These are phyloP conservation scores for Eublepharis macularius DNA, from an alignment of 2,113 vertebrate genomes.

Conservation along the genomic window DNA sequence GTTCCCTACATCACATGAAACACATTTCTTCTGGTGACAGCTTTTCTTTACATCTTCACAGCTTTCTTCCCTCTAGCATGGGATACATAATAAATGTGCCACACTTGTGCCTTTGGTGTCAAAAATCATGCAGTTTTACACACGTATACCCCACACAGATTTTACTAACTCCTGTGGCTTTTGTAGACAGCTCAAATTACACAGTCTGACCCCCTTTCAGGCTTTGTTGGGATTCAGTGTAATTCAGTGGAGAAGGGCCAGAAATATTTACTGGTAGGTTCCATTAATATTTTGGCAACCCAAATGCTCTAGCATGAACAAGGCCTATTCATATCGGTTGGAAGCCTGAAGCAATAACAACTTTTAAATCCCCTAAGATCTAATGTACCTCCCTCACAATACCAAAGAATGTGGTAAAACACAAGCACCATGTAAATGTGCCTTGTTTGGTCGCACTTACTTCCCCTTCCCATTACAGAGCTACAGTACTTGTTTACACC, in stretches of 20 bases:
- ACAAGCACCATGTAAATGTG: not conserved
- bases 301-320: not conserved
- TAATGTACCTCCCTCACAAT: not conserved
- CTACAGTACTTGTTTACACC: not conserved
- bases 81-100: not conserved
- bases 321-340: not conserved
- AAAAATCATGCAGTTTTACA: not conserved
- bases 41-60: conserved; percentile 21
- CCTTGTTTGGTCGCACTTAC: not conserved
- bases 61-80: conserved; percentile 2
- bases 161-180: not conserved
- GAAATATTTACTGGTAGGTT: not conserved
- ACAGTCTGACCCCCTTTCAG: rapidly evolving
- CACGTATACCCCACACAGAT: not conserved
- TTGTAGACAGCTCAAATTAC: not conserved
- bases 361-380: not conserved
- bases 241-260: not conserved
- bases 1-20: not conserved
- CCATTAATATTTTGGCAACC: not conserved
- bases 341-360: not conserved
- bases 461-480: not conserved
- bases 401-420: not conserved
- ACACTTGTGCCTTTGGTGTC: not conserved
- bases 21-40: conserved; percentile 2
- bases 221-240: rapidly evolving